A percentile compares a stretch with the other conserved stretches of the same genome.
Evolutionary conservation across 2,888 invertebrate species (phyloP).

Genomic region (Trilocha varians): DNA sequence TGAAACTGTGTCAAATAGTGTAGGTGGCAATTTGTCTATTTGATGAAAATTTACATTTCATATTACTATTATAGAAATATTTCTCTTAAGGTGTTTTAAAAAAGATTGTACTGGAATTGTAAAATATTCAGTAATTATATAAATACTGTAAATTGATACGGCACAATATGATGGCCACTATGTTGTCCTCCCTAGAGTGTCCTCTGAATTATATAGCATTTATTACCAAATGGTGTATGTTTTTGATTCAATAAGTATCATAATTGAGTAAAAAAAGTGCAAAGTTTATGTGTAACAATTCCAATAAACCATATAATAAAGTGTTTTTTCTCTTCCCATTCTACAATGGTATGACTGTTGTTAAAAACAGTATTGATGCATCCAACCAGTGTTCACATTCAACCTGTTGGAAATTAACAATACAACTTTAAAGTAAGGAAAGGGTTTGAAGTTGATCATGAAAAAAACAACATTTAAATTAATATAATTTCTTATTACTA

Average conservation of each 20-base stretch:
- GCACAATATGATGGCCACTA: not conserved
- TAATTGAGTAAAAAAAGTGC: constrained; percentile 66
- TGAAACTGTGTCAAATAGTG: constrained; percentile 14
- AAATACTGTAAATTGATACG: constrained; percentile 6
- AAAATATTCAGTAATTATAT: constrained; percentile 6
- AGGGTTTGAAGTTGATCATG: too few species aligned
- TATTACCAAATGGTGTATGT: constrained; percentile 71
- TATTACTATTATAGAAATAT: not conserved
- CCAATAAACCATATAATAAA: constrained; percentile 70
- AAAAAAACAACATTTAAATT: constrained; percentile 6
- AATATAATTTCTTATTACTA: constrained; percentile 1
- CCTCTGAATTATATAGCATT: constrained; percentile 67
- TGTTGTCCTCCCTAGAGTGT: constrained; percentile 39
- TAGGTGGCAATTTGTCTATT: constrained; percentile 16
- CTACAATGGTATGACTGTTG: constrained; percentile 30
- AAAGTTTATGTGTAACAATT: constrained; percentile 71
- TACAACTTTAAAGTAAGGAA: too few species aligned
- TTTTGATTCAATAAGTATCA: constrained; percentile 64
- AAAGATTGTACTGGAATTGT: not conserved
- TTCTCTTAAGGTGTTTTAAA: not conserved
- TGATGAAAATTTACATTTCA: not conserved
- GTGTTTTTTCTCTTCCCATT: constrained; percentile 37
- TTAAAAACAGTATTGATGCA: constrained; percentile 25
- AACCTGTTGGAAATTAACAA: constrained; percentile 29
- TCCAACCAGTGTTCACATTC: constrained; percentile 45